Evolutionary conservation across 2,797 vertebrate genomes (phyloP).

Genomic region (Acanthis flammea): DNA sequence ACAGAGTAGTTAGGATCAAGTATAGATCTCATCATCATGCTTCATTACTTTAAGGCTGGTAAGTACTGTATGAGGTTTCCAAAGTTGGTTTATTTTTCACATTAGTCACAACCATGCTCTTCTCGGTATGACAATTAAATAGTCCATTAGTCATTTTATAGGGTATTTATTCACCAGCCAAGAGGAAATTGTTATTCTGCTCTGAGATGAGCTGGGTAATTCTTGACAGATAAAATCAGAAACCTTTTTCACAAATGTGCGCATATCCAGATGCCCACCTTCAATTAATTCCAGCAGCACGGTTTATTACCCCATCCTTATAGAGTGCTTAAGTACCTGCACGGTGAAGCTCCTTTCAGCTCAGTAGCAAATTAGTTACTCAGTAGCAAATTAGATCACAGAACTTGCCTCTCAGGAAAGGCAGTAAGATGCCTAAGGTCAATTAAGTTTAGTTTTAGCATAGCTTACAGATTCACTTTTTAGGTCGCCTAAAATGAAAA

Average conservation of each 20-base stretch:
- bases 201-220: conserved; percentile 39
- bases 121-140: conserved; percentile 51
- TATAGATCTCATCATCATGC: conserved; percentile 17
- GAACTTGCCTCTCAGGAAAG: not conserved
- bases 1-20: conserved; percentile 28
- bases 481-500: not conserved
- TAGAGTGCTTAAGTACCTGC: conserved; percentile 22
- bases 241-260: not conserved
- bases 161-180: conserved; percentile 48
- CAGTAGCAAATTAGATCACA: too few species aligned
- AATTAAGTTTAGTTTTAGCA: not conserved
- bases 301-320: conserved; percentile 49
- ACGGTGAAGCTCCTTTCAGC: conserved; percentile 18
- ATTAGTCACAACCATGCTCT: conserved; percentile 60
- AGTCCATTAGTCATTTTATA: conserved; percentile 66
- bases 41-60: conserved; percentile 52
- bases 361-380: conserved; percentile 10
- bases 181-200: conserved; percentile 46
- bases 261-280: conserved; percentile 2
- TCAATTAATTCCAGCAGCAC: conserved; percentile 44
- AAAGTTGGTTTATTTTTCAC: conserved; percentile 57
- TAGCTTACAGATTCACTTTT: not conserved
- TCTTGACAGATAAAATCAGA: conserved; percentile 52
- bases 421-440: not conserved
- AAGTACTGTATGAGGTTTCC: conserved; percentile 36